phyloP scores from a whole-genome alignment of 1,140 invertebrate genomes.

The Zaprionus camerounensis region DNA sequence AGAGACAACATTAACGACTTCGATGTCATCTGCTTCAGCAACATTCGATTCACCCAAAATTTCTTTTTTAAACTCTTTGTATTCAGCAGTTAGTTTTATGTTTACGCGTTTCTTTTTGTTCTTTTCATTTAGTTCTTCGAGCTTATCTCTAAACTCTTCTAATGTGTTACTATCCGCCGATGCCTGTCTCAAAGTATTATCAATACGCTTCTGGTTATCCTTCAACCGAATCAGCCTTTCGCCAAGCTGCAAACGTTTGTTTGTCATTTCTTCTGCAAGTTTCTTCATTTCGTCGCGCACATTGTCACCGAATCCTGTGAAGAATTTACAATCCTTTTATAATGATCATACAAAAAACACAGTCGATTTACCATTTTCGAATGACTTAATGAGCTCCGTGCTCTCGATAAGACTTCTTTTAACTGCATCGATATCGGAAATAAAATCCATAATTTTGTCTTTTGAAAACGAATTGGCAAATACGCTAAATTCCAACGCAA shows the following conservation, averaged over 20 bases:
- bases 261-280: slow-evolving; percentile 12
- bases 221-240: slow-evolving; percentile 37
- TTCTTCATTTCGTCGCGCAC: slow-evolving; percentile 1
- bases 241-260: slow-evolving; percentile 10
- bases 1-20: slow-evolving; percentile 28
- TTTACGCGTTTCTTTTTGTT: slow-evolving; percentile 20
- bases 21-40: slow-evolving; percentile 17
- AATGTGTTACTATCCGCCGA: slow-evolving; percentile 17
- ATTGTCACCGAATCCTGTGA: neutral
- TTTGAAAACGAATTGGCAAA: neutral
- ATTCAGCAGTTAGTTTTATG: slow-evolving; percentile 34
- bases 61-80: slow-evolving; percentile 33
- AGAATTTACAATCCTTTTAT: neutral
- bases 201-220: slow-evolving; percentile 25
- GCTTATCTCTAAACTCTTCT: slow-evolving; percentile 28
- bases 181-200: slow-evolving; percentile 3
- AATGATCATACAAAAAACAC: neutral
- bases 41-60: neutral
- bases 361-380: slow-evolving; percentile 22
- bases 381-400: slow-evolving; percentile 9
- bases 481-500: neutral
- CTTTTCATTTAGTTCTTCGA: neutral
- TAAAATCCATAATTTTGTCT: slow-evolving; percentile 2
- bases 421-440: slow-evolving; percentile 5
- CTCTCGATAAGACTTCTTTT: slow-evolving; percentile 28